Evolutionary conservation across 2,113 vertebrate genomes (phyloP).

Genomic region (Meriones unguiculatus): DNA sequence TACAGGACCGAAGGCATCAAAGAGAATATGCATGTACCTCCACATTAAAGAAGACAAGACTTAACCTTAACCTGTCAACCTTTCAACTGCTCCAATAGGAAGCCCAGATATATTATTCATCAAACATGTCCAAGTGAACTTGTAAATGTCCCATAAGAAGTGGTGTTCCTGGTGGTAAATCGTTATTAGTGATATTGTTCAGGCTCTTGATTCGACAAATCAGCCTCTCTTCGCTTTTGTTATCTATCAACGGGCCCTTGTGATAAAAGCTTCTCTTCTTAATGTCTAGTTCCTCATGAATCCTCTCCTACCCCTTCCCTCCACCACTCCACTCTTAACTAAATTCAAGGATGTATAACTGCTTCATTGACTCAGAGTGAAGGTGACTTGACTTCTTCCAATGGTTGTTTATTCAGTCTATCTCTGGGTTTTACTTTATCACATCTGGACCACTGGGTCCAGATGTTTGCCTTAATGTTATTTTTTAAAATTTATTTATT

Average conservation of each 20-base stretch:
- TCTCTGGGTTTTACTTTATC: background rate
- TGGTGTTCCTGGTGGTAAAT: background rate
- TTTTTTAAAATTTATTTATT: no score
- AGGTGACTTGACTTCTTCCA: background rate
- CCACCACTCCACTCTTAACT: background rate
- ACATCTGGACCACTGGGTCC: background rate
- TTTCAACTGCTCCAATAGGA: background rate
- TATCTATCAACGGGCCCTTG: background rate
- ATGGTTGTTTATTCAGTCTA: background rate
- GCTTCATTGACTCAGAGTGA: background rate
- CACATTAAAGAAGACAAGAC: background rate
- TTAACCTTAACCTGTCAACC: background rate
- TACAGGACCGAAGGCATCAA: background rate
- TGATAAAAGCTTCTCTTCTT: background rate
- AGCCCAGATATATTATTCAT: background rate
- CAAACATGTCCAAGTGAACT: background rate
- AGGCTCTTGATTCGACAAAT: background rate
- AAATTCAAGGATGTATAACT: background rate
- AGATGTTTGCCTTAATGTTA: background rate
- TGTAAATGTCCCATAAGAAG: background rate
- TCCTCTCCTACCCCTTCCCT: background rate
- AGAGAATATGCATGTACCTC: background rate
- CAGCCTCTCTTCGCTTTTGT: background rate
- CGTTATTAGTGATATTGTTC: background rate
- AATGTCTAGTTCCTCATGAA: background rate